phyloP scores from a whole-genome alignment of 2,888 invertebrate species.

The Eupithecia vulgata region DNA sequence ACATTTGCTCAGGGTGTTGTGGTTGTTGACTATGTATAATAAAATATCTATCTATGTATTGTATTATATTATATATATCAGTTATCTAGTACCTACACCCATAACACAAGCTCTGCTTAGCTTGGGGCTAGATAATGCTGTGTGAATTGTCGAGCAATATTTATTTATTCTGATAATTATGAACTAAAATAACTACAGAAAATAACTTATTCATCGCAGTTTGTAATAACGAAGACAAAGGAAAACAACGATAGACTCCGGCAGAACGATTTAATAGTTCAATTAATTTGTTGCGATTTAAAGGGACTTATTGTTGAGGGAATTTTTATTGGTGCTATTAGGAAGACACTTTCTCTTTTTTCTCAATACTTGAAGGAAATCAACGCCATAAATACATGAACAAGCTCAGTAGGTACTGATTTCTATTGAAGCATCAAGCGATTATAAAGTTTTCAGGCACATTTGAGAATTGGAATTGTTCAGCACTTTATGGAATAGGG shows the following conservation, averaged over 20 bases:
- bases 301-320: slow-evolving; percentile 16
- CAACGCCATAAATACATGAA: background rate
- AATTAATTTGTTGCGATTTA: slow-evolving; percentile 45
- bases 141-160: too few species aligned
- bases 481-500: background rate
- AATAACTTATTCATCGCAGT: slow-evolving; percentile 17
- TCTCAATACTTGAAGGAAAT: background rate
- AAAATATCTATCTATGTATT: too few species aligned
- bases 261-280: slow-evolving; percentile 51
- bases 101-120: too few species aligned
- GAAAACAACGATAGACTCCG: slow-evolving; percentile 51
- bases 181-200: too few species aligned
- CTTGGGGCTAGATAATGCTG: too few species aligned
- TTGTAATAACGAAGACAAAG: slow-evolving; percentile 44
- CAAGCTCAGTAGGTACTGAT: background rate
- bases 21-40: too few species aligned
- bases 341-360: background rate
- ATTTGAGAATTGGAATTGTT: background rate
- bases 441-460: background rate
- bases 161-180: too few species aligned
- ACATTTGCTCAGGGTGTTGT: too few species aligned
- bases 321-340: slow-evolving; percentile 7
- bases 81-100: too few species aligned
- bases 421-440: background rate
- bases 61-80: too few species aligned